Evolutionary conservation across 2,888 invertebrate genomes (phyloP).

Genomic region (Ormyrus rosae): DNA sequence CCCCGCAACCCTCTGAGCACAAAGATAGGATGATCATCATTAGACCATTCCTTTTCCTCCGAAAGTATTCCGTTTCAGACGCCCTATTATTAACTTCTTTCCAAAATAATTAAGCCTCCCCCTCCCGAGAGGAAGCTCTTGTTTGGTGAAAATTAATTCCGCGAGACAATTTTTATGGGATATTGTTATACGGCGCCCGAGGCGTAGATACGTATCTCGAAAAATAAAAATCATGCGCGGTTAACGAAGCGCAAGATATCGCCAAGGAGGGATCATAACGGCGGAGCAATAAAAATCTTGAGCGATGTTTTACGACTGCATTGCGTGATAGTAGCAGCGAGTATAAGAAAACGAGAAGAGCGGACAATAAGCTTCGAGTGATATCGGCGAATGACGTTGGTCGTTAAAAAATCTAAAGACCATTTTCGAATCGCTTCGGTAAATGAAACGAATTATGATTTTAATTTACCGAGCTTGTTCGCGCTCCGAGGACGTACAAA

Average conservation of each 20-base stretch:
- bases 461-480: neutral
- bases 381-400: conserved; percentile 32
- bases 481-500: neutral
- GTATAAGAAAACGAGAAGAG: conserved; percentile 43
- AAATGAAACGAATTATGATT: conserved; percentile 23
- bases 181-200: conserved; percentile 27
- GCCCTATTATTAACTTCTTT: no score
- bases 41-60: no score
- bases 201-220: conserved; percentile 44
- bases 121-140: no score
- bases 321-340: conserved; percentile 53
- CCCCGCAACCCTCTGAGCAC: neutral
- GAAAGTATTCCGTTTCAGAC: no score
- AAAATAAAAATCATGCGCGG: conserved; percentile 54
- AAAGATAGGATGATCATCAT: no score
- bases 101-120: no score
- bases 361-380: conserved; percentile 38
- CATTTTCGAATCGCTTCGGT: conserved; percentile 23
- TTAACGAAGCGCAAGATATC: conserved; percentile 55
- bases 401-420: conserved; percentile 25
- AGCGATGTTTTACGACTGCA: conserved; percentile 55
- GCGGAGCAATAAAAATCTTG: conserved; percentile 54
- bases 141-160: conserved; percentile 31
- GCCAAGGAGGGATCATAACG: conserved; percentile 51
- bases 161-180: conserved; percentile 31